These are phyloP conservation scores for Napeogenes sylphis DNA, from an alignment of 2,888 invertebrate genomes.

Conservation along the genomic window DNA sequence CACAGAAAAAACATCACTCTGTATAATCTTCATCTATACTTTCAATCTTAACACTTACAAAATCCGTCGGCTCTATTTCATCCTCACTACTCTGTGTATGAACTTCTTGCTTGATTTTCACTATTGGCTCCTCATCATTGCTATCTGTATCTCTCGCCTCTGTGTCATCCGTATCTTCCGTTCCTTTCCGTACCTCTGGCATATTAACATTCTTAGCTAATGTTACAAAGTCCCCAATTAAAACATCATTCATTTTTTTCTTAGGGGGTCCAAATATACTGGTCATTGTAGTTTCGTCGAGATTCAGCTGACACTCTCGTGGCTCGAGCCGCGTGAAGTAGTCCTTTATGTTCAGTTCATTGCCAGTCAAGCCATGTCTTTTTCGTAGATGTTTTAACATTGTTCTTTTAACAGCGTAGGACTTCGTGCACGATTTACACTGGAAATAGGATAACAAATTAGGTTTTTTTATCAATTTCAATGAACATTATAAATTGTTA, in stretches of 20 bases:
- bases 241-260: constrained; percentile 39
- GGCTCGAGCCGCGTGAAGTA: constrained; percentile 60
- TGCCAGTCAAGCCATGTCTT: constrained; percentile 56
- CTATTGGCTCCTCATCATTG: constrained; percentile 27
- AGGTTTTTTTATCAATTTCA: no score
- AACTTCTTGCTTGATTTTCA: constrained; percentile 31
- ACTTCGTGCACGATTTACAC: constrained; percentile 73
- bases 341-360: constrained; percentile 46
- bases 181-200: constrained; percentile 31
- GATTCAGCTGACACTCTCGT: constrained; percentile 56
- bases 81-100: constrained; percentile 28
- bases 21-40: constrained; percentile 44
- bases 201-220: constrained; percentile 36
- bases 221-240: constrained; percentile 50
- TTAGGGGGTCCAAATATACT: constrained; percentile 63
- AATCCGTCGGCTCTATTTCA: constrained; percentile 64
- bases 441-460: constrained; percentile 38
- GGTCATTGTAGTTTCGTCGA: constrained; percentile 59
- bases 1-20: constrained; percentile 10
- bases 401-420: constrained; percentile 65
- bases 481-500: no score
- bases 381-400: constrained; percentile 67
- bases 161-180: constrained; percentile 23
- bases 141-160: constrained; percentile 28
- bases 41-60: constrained; percentile 70